Evolutionary conservation across 2,113 vertebrate species (phyloP), one percentile per base, ranked within the genome.

Genomic region (Cephalopterus ornatus): DNA sequence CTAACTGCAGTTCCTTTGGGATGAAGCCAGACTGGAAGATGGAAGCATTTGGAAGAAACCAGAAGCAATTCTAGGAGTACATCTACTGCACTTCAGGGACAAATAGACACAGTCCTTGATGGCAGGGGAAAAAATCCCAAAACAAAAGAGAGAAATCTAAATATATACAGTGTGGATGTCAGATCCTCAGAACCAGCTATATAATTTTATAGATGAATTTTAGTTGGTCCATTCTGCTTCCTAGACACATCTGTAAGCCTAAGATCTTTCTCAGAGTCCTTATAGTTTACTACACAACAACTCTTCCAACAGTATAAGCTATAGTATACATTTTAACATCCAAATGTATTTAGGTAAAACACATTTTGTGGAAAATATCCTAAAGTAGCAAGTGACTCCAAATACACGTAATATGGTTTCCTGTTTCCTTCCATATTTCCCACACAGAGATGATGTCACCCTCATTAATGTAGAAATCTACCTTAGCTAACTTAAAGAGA

Each of bases 41-140:
- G 3, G 28, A 85, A 70, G 10, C 3, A 28, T 46, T 73, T 87
- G 28, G 59, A 81, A 88, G 17, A 8, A 87, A 56, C 8, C 47
- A 32, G 37, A 79, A 71, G 6, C 11, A 62, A 32, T 79, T 88
- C 47, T 46, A 72, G 10, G 28, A 58, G 24, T 35, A 35, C 14
- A 65, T 14, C 11, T 65, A 73, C 76, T 28, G 32, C 24, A 47
- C 35, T 52, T 67, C 56, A 67, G 65, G 58, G 17, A 78, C 5
- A 58, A 90, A 82, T 12, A 13, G 22, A 28, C 14, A 50, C 9
- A 49, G n/a, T 24, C 18, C 4, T 37, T 84, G 53, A 66, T 49
- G 19, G 19, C 1, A 2, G 15, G 5, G 2, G 5, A 2, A 5
- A 50, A 72, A 55, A 56, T 0, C 0, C 10, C 24, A 66, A 84